Base-by-base conservation (phyloP, 1,140 invertebrate genomes). In the Brachionus calyciflorus region DNA sequence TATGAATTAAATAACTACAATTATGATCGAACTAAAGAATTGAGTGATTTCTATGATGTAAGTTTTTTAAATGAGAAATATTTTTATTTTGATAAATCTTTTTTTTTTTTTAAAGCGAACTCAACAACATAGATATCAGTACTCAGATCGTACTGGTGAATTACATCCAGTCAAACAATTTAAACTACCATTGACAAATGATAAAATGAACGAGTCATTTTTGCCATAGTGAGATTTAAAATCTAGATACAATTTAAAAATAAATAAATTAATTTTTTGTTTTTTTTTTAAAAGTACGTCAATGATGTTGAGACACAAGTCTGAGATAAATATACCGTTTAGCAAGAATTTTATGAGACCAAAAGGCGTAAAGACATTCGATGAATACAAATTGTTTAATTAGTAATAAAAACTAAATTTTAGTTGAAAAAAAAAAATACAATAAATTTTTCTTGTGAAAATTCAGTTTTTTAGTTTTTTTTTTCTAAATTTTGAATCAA, bases 1-100 rank as follows among this genome's bases (percentile, higher is more conserved):
- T 83, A 84, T 75, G 73, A 80, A 40, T 80, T 84, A n/a, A 79
- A 80, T 48, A 83, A 84, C 78, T 40, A 83, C n/a, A 80, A 85
- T 75, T 80, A 81, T 81, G 83, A 84, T 78, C 80, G 83, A 44
- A 82, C 80, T 76, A 81, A 83, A 65, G 82, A 84, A 57, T 51
- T 85, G 1, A 79, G 79, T 9, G 76, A 77, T 28, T 82, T 83
- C 79, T 80, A 83, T 79, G 78, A 79, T 76, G 82, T 83, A 79
- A 78, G 70, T 33, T n/a, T n/a, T n/a, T n/a, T n/a, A 41, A 14
- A 76, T 28, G 24, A 9, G 17, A 24, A 37, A 49, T 40, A 14
- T 60, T 26, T 7, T 12, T 7, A 24, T 3, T 7, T 40, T 19
- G 19, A 30, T 30, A 37, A 17, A 21, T 48, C 57, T 19, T 2